Evolutionary conservation across 2,888 invertebrate species (phyloP).

Genomic region (Melinaea menophilus): DNA sequence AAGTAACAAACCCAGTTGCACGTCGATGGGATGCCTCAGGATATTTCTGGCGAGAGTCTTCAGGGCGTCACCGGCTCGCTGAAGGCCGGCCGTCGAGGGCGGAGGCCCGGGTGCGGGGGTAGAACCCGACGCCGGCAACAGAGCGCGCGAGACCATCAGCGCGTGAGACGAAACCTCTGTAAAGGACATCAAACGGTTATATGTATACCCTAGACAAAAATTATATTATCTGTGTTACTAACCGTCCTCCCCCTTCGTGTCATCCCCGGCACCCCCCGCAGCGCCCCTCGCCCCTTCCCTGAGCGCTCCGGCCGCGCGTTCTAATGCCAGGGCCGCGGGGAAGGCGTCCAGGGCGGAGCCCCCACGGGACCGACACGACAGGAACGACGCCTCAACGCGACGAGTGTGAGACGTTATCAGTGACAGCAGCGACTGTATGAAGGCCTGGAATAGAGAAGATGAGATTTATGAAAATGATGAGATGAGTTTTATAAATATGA

Average conservation of each 20-base stretch:
- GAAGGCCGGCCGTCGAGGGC: constrained; percentile 50
- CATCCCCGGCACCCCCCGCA: constrained; percentile 15
- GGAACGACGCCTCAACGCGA: constrained; percentile 53
- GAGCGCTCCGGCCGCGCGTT: constrained; percentile 45
- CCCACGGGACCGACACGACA: constrained; percentile 53
- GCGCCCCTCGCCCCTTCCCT: constrained; percentile 33
- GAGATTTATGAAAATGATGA: neutral
- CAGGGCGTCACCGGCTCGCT: constrained; percentile 80
- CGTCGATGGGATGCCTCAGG: constrained; percentile 87
- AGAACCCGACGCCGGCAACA: constrained; percentile 42
- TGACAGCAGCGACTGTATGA: constrained; percentile 43
- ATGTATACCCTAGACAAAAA: neutral
- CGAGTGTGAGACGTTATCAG: constrained; percentile 53
- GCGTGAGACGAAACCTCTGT: constrained; percentile 29
- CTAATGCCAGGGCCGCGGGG: constrained; percentile 54
- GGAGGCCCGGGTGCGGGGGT: constrained; percentile 44
- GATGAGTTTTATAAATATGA: neutral
- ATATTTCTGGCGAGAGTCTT: constrained; percentile 85
- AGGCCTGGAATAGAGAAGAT: constrained; percentile 42
- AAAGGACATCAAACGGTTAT: neutral
- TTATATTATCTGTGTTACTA: neutral
- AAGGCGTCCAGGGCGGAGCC: constrained; percentile 43
- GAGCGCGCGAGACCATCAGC: constrained; percentile 43
- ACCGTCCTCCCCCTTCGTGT: constrained; percentile 32
- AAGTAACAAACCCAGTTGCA: constrained; percentile 75